Base-by-base conservation (phyloP, 2,797 vertebrate species). In the Erethizon dorsatum region DNA sequence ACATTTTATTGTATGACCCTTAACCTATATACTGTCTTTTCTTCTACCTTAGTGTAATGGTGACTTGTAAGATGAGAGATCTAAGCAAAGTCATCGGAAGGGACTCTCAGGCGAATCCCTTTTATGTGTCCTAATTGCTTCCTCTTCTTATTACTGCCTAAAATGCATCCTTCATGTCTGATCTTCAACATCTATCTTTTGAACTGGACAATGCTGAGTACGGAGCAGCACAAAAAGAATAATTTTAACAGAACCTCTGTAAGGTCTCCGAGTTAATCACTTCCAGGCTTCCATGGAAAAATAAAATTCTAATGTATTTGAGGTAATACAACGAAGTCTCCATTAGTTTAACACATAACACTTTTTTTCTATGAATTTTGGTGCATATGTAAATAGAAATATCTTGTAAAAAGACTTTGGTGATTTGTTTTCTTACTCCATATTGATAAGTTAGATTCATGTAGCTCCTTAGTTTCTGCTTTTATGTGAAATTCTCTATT, bases 31-130 rank as follows among this genome's bases (percentile, higher is more conserved):
- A 8, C 6, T 52, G 59, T 24, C 5, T 14, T 13, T 4, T 17
- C 26, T 86, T 85, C 22, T 31, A 28, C 11, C 7, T 37, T 87
- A 12, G 2, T 65, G 28, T 1, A 82, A 85, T 24, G 1, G 47
- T 65, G 75, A 91, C 59, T 26, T 89, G 56, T 82, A 54, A 90
- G 61, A 50, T 80, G 50, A 86, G 86, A 88, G 37, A 63, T 83
- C 10, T 83, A 77, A 77, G 75, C 28, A 37, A 87, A 84, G 18
- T 63, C 56, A 75, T 5, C 33, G 14, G 15, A 2, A 47, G 31
- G 31, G n/a, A 47, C 57, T 80, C 65, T 78, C 15, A 45, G n/a
- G 20, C 47, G 31, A 93, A 69, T 31, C 6, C 33, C 15, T 89
- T 67, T 69, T 57, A 31, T 73, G 56, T 85, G 37, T 56, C 47